These are phyloP conservation scores for Thunnus albacares DNA, from an alignment of 2,797 vertebrate species.

Conservation along the genomic window DNA sequence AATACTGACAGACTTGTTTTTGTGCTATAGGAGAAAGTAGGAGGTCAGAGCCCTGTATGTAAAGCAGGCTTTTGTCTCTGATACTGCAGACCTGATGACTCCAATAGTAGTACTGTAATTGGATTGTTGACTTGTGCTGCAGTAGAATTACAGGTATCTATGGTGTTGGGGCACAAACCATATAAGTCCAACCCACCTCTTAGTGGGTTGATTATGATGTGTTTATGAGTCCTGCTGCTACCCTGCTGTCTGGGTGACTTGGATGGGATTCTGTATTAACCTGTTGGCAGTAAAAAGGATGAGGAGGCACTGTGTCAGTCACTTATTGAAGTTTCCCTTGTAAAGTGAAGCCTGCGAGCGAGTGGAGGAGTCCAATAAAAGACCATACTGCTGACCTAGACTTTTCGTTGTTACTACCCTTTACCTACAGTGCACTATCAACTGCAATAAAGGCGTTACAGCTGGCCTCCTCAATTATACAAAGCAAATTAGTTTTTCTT, in stretches of 20 bases:
- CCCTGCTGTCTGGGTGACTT: conserved; percentile 60
- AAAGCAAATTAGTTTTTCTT: not conserved
- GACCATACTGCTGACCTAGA: conserved; percentile 37
- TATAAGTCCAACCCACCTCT: conserved; percentile 53
- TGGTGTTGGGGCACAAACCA: conserved; percentile 46
- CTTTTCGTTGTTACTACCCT: conserved; percentile 38
- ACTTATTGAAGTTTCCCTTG: conserved; percentile 61
- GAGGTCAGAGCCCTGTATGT: conserved; percentile 44
- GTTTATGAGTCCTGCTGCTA: conserved; percentile 72
- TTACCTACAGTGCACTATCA: conserved; percentile 26
- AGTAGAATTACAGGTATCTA: conserved; percentile 63
- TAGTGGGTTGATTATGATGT: conserved; percentile 69
- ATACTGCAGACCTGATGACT: conserved; percentile 51
- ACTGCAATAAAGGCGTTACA: conserved; percentile 28
- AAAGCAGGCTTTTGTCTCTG: conserved; percentile 51
- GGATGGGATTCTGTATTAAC: conserved; percentile 63
- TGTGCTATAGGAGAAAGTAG: conserved; percentile 27
- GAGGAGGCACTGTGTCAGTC: conserved; percentile 53
- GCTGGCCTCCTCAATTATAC: conserved; percentile 21
- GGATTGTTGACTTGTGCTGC: conserved; percentile 57
- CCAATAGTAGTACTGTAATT: conserved; percentile 51
- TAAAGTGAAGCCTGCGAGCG: conserved; percentile 58
- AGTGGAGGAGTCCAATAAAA: conserved; percentile 58
- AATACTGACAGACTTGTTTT: conserved; percentile 63
- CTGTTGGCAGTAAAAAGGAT: conserved; percentile 62